These are phyloP conservation scores for Cyprinus carpio DNA, from an alignment of 2,113 vertebrate species.

Conservation along the genomic window DNA sequence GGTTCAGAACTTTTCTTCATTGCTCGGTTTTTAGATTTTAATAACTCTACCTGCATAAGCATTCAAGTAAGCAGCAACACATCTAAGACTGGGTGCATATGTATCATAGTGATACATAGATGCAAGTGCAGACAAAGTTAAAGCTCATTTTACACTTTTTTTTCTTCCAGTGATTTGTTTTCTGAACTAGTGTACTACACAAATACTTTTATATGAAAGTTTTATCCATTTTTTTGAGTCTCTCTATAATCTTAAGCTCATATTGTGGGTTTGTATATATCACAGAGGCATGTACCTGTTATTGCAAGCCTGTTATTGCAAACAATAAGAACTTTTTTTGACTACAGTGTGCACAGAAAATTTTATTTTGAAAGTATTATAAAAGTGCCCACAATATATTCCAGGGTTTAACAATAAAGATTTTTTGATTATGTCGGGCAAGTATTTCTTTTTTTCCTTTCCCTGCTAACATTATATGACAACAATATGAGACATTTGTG, in stretches of 20 bases:
- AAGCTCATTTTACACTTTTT: not conserved
- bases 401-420: not conserved
- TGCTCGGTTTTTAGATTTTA: not conserved
- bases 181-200: not conserved
- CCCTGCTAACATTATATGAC: not conserved
- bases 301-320: not conserved
- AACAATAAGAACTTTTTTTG: not conserved
- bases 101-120: not conserved
- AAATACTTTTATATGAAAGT: too few relatives aligned
- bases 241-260: not conserved
- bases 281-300: too few relatives aligned
- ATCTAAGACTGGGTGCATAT: not conserved
- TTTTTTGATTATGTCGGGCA: not conserved
- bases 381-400: not conserved
- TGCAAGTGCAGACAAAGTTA: not conserved
- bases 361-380: not conserved
- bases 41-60: conserved; percentile 3
- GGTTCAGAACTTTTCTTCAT: not conserved
- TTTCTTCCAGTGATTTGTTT: conserved; percentile 3
- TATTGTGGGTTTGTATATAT: not conserved
- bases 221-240: too few relatives aligned
- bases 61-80: not conserved
- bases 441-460: not conserved
- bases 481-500: not conserved
- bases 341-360: not conserved